phyloP scores from a whole-genome alignment of 2,888 invertebrate genomes.

The Plebejus melissa region DNA sequence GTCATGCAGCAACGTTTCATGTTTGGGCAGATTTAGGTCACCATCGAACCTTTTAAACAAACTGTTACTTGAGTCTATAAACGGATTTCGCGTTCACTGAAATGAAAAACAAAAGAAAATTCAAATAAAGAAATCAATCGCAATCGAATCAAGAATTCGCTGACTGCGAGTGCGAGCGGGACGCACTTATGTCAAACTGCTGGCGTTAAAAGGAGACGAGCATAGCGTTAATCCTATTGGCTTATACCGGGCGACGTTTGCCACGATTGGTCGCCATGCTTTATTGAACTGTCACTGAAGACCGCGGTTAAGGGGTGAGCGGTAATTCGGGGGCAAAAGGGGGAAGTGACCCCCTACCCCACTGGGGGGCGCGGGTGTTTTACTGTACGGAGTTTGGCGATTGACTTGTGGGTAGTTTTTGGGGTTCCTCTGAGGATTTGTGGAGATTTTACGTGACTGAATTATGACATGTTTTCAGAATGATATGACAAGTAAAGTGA shows the following conservation, averaged over 20 bases:
- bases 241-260: conserved; percentile 78
- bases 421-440: conserved; percentile 58
- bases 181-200: conserved; percentile 41
- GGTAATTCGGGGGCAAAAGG: conserved; percentile 70
- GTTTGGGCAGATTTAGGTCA: conserved; percentile 3
- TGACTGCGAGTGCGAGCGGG: conserved; percentile 58
- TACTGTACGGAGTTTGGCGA: conserved; percentile 74
- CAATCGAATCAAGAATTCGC: conserved; percentile 75
- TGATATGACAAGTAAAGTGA: neutral
- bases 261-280: conserved; percentile 75
- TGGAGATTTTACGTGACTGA: conserved; percentile 40
- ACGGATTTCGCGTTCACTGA: conserved; percentile 46
- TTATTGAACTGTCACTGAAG: conserved; percentile 79
- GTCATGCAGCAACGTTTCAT: neutral
- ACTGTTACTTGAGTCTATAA: conserved; percentile 37
- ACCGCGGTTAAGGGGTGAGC: conserved; percentile 72
- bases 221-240: conserved; percentile 76
- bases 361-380: conserved; percentile 50
- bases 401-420: conserved; percentile 78
- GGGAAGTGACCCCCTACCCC: conserved; percentile 48
- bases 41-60: conserved; percentile 31
- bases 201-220: conserved; percentile 48
- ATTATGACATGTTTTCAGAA: conserved; percentile 30
- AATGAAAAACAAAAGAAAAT: conserved; percentile 70
- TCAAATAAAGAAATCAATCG: conserved; percentile 73